phyloP scores from a whole-genome alignment of 1,140 invertebrate genomes.

The Mercenaria mercenaria region DNA sequence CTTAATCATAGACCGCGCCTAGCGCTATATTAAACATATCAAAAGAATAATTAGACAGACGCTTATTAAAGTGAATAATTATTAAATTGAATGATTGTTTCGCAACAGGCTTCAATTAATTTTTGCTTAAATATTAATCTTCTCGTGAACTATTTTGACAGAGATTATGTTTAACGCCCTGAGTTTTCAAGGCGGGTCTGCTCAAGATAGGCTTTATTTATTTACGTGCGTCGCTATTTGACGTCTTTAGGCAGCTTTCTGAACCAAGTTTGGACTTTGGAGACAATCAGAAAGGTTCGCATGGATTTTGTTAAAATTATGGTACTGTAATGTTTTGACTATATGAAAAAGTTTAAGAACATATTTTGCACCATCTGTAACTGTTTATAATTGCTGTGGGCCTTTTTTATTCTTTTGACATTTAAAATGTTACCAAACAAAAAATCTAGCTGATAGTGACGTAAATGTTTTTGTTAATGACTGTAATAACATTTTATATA shows the following conservation, averaged over 20 bases:
- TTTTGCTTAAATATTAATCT: conserved; percentile 15
- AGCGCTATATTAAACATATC: not conserved
- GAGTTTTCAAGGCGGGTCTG: not conserved
- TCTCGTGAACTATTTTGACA: not conserved
- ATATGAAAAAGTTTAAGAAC: not conserved
- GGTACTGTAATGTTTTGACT: not conserved
- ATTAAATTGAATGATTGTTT: conserved; percentile 6
- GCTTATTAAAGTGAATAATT: not conserved
- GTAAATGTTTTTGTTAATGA: too few relatives aligned
- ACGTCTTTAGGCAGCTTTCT: too few relatives aligned
- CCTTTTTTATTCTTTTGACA: not conserved
- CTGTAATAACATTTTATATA: too few relatives aligned
- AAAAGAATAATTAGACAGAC: not conserved
- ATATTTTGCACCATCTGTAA: not conserved
- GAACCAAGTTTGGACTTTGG: too few relatives aligned
- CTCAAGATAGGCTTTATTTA: not conserved
- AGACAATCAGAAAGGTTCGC: too few relatives aligned
- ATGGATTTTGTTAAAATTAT: not conserved
- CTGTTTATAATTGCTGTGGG: not conserved
- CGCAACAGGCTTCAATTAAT: conserved; percentile 1
- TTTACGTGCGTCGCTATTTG: too few relatives aligned
- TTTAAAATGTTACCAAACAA: not conserved
- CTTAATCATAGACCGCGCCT: too few relatives aligned
- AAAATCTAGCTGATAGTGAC: not conserved
- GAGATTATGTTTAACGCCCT: conserved; percentile 27